Conservation (phyloP, 2,113 vertebrate species). For the Patagioenas fasciata region DNA sequence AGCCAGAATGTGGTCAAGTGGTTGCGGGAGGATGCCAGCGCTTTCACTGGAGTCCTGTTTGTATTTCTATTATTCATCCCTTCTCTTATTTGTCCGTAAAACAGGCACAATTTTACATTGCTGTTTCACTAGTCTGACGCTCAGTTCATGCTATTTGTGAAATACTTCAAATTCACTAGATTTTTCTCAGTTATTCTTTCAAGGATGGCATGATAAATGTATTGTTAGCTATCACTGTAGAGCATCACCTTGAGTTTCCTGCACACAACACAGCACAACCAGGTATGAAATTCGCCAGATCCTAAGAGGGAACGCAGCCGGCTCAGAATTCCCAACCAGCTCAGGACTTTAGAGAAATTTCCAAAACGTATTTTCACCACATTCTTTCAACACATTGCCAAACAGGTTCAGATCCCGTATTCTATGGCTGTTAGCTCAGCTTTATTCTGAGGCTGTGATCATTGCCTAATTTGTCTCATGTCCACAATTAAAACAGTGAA, state of each 20-base stretch:
- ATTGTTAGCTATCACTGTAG: background rate
- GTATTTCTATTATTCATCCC: constrained; percentile 54
- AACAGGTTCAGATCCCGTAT: background rate
- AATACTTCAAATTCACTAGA: background rate
- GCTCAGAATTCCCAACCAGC: background rate
- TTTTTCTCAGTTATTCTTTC: background rate
- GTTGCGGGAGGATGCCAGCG: constrained; percentile 22
- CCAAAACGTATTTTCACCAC: background rate
- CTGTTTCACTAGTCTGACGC: background rate
- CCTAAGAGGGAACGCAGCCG: background rate
- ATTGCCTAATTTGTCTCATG: background rate
- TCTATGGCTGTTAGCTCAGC: background rate
- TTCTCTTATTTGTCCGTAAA: constrained; percentile 13
- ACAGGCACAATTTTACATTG: background rate
- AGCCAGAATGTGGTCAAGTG: constrained; percentile 58
- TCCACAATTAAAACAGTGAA: background rate
- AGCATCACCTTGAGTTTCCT: background rate
- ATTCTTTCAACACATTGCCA: background rate
- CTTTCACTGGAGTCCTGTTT: constrained; percentile 36
- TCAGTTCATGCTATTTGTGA: background rate
- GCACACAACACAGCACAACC: background rate
- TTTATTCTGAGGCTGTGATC: background rate
- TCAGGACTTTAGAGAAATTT: background rate
- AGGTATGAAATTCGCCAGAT: background rate
- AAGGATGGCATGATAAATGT: background rate